Conservation (phyloP, 2,888 invertebrate genomes). For the Anoplius nigerrimus region DNA sequence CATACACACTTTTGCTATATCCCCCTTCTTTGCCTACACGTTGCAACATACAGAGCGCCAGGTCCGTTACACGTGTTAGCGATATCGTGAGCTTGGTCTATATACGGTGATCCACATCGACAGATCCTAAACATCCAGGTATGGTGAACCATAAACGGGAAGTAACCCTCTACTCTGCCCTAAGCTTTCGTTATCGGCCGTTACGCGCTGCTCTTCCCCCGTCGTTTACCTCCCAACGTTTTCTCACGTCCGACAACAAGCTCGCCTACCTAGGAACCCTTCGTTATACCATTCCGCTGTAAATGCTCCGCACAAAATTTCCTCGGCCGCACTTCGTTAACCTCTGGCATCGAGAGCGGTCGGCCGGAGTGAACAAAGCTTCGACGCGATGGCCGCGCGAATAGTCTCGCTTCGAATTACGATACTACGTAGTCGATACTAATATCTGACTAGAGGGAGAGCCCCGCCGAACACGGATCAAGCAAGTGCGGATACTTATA, state of each 20-base stretch:
- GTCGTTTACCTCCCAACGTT: constrained; percentile 15
- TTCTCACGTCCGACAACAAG: not conserved
- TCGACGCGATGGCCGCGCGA: too few species aligned
- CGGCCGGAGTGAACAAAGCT: too few species aligned
- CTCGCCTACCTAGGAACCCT: not conserved
- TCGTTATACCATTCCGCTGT: constrained; percentile 1
- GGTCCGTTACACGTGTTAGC: constrained; percentile 32
- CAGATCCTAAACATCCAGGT: constrained; percentile 45
- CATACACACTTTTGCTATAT: not conserved
- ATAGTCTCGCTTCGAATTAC: too few species aligned
- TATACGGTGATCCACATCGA: constrained; percentile 41
- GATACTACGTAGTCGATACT: too few species aligned
- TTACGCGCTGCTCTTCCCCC: too few species aligned
- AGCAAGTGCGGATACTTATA: too few species aligned
- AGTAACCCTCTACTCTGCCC: constrained; percentile 24
- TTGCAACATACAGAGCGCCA: constrained; percentile 25
- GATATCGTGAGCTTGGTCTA: constrained; percentile 37
- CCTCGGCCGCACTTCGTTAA: constrained; percentile 33
- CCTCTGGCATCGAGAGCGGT: constrained; percentile 20
- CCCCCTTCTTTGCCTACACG: constrained; percentile 23
- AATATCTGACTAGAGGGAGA: too few species aligned
- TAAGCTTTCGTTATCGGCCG: not conserved
- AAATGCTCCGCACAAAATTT: constrained; percentile 21
- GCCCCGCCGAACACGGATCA: too few species aligned
- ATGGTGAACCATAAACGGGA: constrained; percentile 39